phyloP scores from a whole-genome alignment of 92 coral and sea anemone genomes.

The Epizoanthus rinbou region DNA sequence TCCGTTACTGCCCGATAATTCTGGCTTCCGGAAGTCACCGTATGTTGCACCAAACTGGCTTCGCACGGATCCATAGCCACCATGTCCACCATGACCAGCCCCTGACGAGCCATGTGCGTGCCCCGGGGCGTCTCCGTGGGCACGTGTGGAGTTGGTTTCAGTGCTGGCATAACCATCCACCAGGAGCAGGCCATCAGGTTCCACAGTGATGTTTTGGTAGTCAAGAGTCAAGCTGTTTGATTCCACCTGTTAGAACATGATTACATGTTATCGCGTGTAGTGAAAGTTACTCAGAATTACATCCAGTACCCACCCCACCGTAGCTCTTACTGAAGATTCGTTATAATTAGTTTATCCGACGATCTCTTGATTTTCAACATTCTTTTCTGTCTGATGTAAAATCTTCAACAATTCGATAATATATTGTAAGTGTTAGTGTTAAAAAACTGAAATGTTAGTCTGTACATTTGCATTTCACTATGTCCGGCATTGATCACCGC shows the following conservation, averaged over 20 bases:
- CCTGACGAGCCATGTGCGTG: constrained; percentile 60
- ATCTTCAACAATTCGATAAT: no score
- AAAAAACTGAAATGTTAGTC: no score
- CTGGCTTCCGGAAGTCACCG: constrained; percentile 59
- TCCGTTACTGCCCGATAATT: constrained; percentile 57
- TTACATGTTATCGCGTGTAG: no score
- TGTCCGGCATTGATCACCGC: no score
- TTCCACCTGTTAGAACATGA: constrained; percentile 43
- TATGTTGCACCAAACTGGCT: constrained; percentile 56
- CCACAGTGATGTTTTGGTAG: constrained; percentile 64
- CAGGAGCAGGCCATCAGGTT: constrained; percentile 56
- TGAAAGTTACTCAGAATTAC: no score
- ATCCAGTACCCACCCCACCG: no score
- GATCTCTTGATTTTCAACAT: no score
- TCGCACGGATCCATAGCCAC: constrained; percentile 61
- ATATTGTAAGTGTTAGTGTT: no score
- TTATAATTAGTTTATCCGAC: no score
- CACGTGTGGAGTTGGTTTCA: constrained; percentile 39
- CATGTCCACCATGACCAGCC: constrained; percentile 78
- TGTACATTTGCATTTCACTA: no score
- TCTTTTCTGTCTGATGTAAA: no score
- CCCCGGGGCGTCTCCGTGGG: constrained; percentile 52
- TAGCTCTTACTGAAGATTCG: no score
- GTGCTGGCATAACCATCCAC: constrained; percentile 41
- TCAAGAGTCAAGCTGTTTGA: constrained; percentile 55